phyloP scores from a whole-genome alignment of 2,888 invertebrate species.

The Phaonia tiefii region DNA sequence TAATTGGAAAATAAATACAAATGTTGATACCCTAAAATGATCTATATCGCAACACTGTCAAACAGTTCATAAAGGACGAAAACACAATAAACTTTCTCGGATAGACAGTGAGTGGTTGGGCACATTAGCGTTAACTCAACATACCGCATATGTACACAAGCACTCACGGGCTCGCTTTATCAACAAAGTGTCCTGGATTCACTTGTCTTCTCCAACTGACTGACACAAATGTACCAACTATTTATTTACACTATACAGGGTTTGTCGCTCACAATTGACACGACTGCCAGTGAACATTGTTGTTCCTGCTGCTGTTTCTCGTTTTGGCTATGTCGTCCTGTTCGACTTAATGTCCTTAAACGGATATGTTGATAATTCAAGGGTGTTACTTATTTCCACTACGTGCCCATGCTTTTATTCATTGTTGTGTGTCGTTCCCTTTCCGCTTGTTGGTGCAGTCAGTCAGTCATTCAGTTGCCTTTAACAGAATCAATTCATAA shows the following conservation, averaged over 20 bases:
- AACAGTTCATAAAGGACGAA: slow-evolving; percentile 17
- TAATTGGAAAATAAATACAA: too few species aligned
- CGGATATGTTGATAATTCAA: slow-evolving; percentile 66
- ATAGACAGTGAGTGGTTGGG: slow-evolving; percentile 25
- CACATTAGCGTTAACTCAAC: slow-evolving; percentile 43
- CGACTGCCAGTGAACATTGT: slow-evolving; percentile 1
- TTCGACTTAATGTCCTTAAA: slow-evolving; percentile 61
- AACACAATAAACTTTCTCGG: not conserved
- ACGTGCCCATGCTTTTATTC: slow-evolving; percentile 26
- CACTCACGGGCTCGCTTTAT: slow-evolving; percentile 1
- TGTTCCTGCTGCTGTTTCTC: not conserved
- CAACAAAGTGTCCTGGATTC: slow-evolving; percentile 1
- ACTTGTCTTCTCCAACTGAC: slow-evolving; percentile 19
- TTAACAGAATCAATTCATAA: slow-evolving; percentile 67
- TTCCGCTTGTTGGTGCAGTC: not conserved
- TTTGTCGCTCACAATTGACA: slow-evolving; percentile 1
- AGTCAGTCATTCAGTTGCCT: slow-evolving; percentile 56
- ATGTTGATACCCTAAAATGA: too few species aligned
- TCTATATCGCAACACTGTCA: slow-evolving; percentile 11
- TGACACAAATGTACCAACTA: slow-evolving; percentile 22
- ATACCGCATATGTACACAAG: slow-evolving; percentile 35
- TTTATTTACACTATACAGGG: slow-evolving; percentile 9
- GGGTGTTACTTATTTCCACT: slow-evolving; percentile 62
- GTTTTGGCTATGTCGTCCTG: slow-evolving; percentile 39
- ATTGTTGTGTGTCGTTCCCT: slow-evolving; percentile 18